Evolutionary conservation across 64 coral and sea anemone genomes (phyloP), one percentile per base, ranked within the genome.

Genomic region (Astreopora myriophthalma): DNA sequence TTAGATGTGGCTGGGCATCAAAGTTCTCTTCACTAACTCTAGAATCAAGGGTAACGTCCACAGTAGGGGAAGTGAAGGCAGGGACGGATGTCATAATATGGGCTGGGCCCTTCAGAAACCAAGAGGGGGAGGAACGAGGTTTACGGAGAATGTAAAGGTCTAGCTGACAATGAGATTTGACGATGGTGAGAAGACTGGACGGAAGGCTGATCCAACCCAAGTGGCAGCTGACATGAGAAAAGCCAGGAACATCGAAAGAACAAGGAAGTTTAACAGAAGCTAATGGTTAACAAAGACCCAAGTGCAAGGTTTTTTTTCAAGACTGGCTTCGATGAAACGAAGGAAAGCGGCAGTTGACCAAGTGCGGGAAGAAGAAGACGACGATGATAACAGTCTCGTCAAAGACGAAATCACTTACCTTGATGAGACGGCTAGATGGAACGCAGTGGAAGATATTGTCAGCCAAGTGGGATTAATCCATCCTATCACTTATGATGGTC

Each of bases 401-500:
- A 76, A 88, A 89, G 86, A 94, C 23, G 86, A 89, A 13, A 31
- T 81, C 26, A 48, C 34, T 37, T 89, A 83, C 80, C 42, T 81
- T 6, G 48, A 88, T 24, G 29, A 89, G 20, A 29, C 22, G 19
- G 76, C 49, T 29, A 69, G 92, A 83, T 24, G 30, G 14, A 46
- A 88, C 19, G 71, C 30, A 58, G 37, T 94, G n/a, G 55, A 60
- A 0, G 19, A 60, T 16, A 3, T 60, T 11, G 38, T 27, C 14
- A n/a, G 22, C 46, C 37, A 85, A 86, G 29, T 95, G 14, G 93
- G 79, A 58, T 24, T 95, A 10, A 24, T 34, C 2, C 87, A 94
- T 75, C 93, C 87, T 48, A 78, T 94, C 29, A 49, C 20, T 0
- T 90, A 78, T 60, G 93, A 94, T 55, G 87, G 55, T 11, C 77